Evolutionary conservation across 2,113 vertebrate genomes (phyloP).

Genomic region (Barnardius zonarius): DNA sequence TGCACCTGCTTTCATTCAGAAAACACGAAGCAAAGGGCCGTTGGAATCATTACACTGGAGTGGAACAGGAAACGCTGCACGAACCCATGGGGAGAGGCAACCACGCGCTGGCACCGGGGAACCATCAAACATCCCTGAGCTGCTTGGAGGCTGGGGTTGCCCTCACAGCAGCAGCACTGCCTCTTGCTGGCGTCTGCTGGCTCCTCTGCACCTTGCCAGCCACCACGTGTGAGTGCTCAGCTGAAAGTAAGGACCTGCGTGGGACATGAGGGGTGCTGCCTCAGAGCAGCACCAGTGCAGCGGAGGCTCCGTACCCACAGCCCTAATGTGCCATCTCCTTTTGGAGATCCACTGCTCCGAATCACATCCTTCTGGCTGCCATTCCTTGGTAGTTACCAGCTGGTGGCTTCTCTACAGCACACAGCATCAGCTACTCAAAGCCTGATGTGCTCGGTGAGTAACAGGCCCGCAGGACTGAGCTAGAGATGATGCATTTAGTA

Average conservation of each 20-base stretch:
- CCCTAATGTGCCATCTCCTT: not conserved
- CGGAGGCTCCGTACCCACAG: not conserved
- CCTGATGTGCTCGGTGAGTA: rapidly evolving
- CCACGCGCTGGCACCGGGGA: not conserved
- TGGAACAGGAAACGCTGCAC: not conserved
- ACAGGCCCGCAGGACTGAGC: not conserved
- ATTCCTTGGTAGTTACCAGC: not conserved
- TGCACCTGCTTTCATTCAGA: not conserved
- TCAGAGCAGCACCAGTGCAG: not conserved
- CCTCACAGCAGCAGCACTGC: not conserved
- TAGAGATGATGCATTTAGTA: not conserved
- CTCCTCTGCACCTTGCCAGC: not conserved
- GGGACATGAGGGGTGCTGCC: not conserved
- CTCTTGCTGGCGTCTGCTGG: not conserved
- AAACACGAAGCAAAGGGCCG: not conserved
- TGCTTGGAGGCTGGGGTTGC: rapidly evolving
- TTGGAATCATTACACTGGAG: too few relatives aligned
- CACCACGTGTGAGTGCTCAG: not conserved
- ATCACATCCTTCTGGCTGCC: not conserved
- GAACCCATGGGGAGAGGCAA: not conserved
- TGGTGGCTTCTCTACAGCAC: not conserved
- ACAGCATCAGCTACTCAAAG: rapidly evolving
- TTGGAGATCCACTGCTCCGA: not conserved
- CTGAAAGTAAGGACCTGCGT: not conserved
- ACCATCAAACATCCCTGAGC: rapidly evolving